Evolutionary conservation across 2,797 vertebrate species (phyloP), one percentile per base, ranked within the genome.

Genomic region (Paedocypris micromegethes): DNA sequence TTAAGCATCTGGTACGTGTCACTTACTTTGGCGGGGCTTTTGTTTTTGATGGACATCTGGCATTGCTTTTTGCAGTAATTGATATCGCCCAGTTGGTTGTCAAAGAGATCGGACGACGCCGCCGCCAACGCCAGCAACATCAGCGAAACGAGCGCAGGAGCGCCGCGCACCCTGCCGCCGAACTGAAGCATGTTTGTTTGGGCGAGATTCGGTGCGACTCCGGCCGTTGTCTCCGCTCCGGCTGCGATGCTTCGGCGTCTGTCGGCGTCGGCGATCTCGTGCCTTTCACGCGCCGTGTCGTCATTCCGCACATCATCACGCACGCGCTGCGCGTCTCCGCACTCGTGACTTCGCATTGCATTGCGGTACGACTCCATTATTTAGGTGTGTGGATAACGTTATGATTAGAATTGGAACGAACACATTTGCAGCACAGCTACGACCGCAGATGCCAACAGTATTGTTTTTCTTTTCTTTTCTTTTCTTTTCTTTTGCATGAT

Each of bases 41-140:
- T 90, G 82, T 89, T 91, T 84, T 82, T 89, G 82, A 91, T 85
- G 86, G 81, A 83, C 62, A 87, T 83, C 86, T 88, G 91, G 86
- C 95, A 96, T 80, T 92, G 93, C 78, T 88, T 89, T 81, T 91
- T 95, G 91, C 94, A 97, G 80, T 88, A 92, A 81, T 86, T 89
- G 82, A 93, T 93, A 83, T 94, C 93, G 64, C 94, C 94, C 70
- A 94, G 92, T 78, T 93, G 93, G 72, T 88, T 83, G 81, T 92
- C 90, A 75, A 93, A 94, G 43, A 93, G 87, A 75, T 93, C 93
- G 38, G 85, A 81, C 48, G 85, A 85, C 58, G 85, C 86, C 44
- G 85, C 82, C 9, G 83, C 85, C 59, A 89, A 68, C 7, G 81
- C 87, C 23, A 86, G 83, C 3, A 90, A 78, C 38, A 91, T 77